A percentile compares a stretch with the other conserved stretches of the same genome.
Conservation (phyloP, 2,113 vertebrate species). For the Deroptyus accipitrinus region DNA sequence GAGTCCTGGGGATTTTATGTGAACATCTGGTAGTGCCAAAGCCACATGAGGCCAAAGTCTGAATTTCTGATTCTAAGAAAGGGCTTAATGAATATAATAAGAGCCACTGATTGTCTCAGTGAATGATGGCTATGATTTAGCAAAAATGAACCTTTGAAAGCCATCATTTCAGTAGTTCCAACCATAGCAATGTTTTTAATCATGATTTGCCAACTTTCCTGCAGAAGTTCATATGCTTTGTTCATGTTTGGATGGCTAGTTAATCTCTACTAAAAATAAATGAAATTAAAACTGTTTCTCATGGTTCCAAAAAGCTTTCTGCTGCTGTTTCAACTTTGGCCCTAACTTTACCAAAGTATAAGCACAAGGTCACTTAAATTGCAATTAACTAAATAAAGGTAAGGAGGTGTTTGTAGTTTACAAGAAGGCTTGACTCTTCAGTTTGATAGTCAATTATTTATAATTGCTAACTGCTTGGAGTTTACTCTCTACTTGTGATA, state of each 20-base stretch:
- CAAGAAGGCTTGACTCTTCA: neutral
- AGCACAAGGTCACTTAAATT: neutral
- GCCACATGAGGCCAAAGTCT: neutral
- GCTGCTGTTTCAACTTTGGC: neutral
- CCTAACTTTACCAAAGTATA: neutral
- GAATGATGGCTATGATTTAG: neutral
- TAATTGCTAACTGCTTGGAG: neutral
- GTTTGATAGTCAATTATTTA: neutral
- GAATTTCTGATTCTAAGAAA: conserved; percentile 16
- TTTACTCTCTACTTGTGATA: neutral
- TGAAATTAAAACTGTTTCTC: neutral
- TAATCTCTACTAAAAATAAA: neutral
- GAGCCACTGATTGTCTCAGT: neutral
- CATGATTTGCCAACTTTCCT: neutral
- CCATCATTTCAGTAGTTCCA: neutral
- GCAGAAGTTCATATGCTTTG: neutral
- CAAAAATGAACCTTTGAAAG: conserved; percentile 10
- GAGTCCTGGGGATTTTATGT: neutral
- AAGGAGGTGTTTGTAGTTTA: neutral
- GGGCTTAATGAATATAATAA: neutral
- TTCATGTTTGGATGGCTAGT: neutral
- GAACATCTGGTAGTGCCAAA: conserved; percentile 32
- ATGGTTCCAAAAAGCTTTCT: neutral
- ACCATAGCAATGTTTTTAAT: neutral
- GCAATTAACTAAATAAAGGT: neutral